phyloP scores from a whole-genome alignment of 2,113 vertebrate species.

The Meleagris gallopavo region DNA sequence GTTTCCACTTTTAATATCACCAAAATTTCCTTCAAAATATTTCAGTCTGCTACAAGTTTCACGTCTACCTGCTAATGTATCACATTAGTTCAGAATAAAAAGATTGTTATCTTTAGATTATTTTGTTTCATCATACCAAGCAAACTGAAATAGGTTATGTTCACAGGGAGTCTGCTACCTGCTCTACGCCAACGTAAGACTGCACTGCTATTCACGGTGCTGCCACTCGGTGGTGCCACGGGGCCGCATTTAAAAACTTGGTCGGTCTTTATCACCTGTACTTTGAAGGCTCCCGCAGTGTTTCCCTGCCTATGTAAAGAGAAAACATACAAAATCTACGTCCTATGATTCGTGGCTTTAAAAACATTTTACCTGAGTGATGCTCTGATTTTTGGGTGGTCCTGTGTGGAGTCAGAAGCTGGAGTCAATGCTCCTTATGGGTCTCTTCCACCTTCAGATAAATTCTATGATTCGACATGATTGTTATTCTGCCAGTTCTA shows the following conservation, averaged over 20 bases:
- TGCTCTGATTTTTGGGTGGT: neutral
- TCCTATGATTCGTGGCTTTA: neutral
- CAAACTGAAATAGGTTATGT: neutral
- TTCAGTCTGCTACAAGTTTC: neutral
- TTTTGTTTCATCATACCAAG: neutral
- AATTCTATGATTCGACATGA: neutral
- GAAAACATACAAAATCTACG: neutral
- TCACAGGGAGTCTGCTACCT: neutral
- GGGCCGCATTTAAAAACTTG: neutral
- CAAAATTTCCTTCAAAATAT: neutral
- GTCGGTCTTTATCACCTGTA: fast-evolving
- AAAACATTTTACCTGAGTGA: neutral
- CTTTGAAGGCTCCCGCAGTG: neutral
- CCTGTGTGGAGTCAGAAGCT: too few relatives aligned
- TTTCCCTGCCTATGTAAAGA: neutral
- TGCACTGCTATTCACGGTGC: neutral
- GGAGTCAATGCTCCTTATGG: too few relatives aligned
- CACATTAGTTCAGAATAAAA: neutral
- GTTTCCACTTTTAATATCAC: neutral
- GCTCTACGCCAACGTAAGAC: neutral
- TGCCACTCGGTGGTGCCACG: slow-evolving; percentile 57
- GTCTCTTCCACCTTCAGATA: too few relatives aligned
- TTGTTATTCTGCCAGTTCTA: neutral
- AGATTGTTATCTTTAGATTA: neutral
- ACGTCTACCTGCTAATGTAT: neutral